These are phyloP conservation scores for Chascanopsetta lugubris DNA, from an alignment of 2,113 vertebrate genomes.

Conservation along the genomic window DNA sequence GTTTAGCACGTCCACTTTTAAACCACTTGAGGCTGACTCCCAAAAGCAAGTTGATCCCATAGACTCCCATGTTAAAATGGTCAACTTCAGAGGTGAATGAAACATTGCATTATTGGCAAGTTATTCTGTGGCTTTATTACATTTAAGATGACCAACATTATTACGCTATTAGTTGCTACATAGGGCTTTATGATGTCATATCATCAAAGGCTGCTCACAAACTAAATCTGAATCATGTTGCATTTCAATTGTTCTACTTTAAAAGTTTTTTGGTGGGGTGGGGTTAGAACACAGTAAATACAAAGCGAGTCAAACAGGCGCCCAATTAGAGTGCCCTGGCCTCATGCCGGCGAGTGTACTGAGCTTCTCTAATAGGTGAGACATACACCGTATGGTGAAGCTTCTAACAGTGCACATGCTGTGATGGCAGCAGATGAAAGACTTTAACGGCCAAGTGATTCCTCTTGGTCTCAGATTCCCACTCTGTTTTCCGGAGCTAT, in stretches of 20 bases:
- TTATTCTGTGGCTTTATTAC: too few relatives aligned
- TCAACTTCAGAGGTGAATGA: too few relatives aligned
- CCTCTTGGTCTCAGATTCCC: slow-evolving; percentile 1
- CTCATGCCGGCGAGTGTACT: slow-evolving; percentile 10
- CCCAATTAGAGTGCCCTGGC: slow-evolving; percentile 2
- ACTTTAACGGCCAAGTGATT: neutral
- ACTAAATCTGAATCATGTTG: neutral
- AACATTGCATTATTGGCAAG: too few relatives aligned
- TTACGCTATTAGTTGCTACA: too few relatives aligned
- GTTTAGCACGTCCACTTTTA: too few relatives aligned
- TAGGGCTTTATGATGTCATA: neutral
- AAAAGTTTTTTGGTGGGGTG: neutral
- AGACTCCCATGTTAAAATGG: too few relatives aligned
- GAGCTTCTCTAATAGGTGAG: neutral
- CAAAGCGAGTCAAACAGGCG: neutral
- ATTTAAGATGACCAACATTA: too few relatives aligned
- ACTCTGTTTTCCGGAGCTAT: neutral
- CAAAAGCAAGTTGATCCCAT: too few relatives aligned
- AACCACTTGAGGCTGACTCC: too few relatives aligned
- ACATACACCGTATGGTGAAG: neutral
- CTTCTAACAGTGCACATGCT: neutral
- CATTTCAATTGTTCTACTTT: neutral
- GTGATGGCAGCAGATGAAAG: slow-evolving; percentile 19
- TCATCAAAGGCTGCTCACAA: neutral
- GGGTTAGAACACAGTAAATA: neutral